Conservation (phyloP, 2,797 vertebrate genomes). For the Propithecus deckenii region DNA sequence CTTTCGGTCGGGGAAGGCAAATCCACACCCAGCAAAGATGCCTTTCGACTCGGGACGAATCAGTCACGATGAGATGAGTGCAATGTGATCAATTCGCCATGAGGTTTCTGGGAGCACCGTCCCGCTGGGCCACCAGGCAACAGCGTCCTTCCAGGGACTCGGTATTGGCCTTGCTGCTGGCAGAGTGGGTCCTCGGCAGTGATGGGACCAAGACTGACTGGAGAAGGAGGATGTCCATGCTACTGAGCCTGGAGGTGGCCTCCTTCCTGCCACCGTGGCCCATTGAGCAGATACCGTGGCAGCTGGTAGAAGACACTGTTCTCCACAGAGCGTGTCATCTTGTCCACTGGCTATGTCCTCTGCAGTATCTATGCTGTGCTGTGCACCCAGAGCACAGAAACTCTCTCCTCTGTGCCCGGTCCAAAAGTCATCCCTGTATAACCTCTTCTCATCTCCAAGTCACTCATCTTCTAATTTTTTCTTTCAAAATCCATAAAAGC, state of each 20-base stretch:
- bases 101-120: background rate
- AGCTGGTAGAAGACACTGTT: background rate
- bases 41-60: background rate
- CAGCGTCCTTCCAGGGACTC: background rate
- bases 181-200: background rate
- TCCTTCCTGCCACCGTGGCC: too few species aligned
- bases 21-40: background rate
- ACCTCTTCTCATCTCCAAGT: background rate
- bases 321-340: too few species aligned
- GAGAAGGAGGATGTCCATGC: background rate
- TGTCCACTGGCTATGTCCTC: background rate
- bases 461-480: background rate
- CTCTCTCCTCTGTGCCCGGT: background rate
- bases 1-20: background rate
- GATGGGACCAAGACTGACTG: background rate
- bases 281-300: background rate
- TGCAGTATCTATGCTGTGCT: background rate
- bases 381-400: background rate
- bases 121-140: background rate
- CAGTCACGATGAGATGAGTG: background rate
- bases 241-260: background rate
- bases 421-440: fast-evolving
- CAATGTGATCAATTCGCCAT: background rate
- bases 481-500: background rate
- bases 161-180: background rate